Percentiles rank a stretch among this genome's conserved stretches.
These are phyloP conservation scores for Pristionchus exspectatus DNA, from an alignment of 2,888 invertebrate genomes.

Conservation along the genomic window DNA sequence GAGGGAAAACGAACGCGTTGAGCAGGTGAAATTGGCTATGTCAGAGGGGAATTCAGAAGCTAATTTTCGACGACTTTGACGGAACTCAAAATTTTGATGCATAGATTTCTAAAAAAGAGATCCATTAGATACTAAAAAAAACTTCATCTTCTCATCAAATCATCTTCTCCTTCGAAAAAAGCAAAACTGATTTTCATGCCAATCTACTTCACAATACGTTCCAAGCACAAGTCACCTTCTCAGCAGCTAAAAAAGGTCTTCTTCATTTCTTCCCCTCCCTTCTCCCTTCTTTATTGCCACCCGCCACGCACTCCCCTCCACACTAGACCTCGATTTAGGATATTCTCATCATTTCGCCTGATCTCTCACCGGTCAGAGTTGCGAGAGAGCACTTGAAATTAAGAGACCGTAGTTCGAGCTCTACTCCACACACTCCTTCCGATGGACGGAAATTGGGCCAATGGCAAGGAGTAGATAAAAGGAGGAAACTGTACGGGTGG, in stretches of 20 bases:
- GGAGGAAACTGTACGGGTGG: neutral
- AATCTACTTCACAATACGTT: neutral
- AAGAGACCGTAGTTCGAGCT: too few relatives aligned
- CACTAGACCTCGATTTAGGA: too few relatives aligned
- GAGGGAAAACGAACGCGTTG: neutral
- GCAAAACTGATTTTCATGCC: too few relatives aligned
- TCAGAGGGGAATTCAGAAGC: neutral
- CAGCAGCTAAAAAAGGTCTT: slow-evolving; percentile 28
- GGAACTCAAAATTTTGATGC: neutral
- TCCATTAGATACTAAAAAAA: neutral
- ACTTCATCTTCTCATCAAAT: too few relatives aligned
- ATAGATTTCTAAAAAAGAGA: neutral
- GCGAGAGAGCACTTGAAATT: too few relatives aligned
- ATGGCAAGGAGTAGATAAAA: neutral
- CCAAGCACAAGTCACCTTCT: neutral
- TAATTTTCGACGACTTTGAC: neutral
- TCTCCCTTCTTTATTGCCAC: slow-evolving; percentile 32
- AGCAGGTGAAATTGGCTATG: slow-evolving; percentile 1
- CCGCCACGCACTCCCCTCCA: slow-evolving; percentile 30
- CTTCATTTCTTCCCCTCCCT: neutral
- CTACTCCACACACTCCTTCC: too few relatives aligned
- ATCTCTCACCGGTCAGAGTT: too few relatives aligned
- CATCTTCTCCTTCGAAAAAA: too few relatives aligned
- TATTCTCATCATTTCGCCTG: too few relatives aligned
- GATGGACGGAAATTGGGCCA: slow-evolving; percentile 17